These are phyloP conservation scores for Numenius phaeopus DNA, from an alignment of 2,797 vertebrate species.

Conservation along the genomic window DNA sequence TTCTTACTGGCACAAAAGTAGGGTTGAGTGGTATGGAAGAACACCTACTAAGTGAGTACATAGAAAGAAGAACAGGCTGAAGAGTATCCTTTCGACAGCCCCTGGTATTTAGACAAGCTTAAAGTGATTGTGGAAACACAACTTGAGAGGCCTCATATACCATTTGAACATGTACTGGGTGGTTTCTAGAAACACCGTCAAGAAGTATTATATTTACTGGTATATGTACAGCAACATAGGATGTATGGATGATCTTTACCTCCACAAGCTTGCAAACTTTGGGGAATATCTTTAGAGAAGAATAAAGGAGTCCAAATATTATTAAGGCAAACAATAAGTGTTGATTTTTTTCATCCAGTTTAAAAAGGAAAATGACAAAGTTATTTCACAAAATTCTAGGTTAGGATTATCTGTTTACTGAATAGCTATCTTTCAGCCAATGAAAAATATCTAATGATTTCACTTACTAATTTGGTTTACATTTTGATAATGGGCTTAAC, in stretches of 20 bases:
- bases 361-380: background rate
- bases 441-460: background rate
- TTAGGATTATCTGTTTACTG: background rate
- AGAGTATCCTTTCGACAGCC: background rate
- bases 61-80: background rate
- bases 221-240: background rate
- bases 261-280: background rate
- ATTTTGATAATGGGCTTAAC: background rate
- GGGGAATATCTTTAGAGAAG: background rate
- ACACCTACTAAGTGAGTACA: background rate
- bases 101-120: background rate
- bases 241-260: no score
- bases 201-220: background rate
- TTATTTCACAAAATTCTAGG: background rate
- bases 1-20: background rate
- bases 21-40: background rate
- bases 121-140: background rate
- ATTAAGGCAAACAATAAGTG: background rate
- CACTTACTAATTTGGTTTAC: background rate
- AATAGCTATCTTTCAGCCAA: background rate
- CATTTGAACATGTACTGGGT: background rate
- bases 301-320: background rate
- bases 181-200: background rate
- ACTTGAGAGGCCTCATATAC: background rate
- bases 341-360: background rate